A percentile compares a stretch with the other conserved stretches of the same genome.
phyloP scores from a whole-genome alignment of 2,888 invertebrate genomes.

The Trachelus troglodyta region DNA sequence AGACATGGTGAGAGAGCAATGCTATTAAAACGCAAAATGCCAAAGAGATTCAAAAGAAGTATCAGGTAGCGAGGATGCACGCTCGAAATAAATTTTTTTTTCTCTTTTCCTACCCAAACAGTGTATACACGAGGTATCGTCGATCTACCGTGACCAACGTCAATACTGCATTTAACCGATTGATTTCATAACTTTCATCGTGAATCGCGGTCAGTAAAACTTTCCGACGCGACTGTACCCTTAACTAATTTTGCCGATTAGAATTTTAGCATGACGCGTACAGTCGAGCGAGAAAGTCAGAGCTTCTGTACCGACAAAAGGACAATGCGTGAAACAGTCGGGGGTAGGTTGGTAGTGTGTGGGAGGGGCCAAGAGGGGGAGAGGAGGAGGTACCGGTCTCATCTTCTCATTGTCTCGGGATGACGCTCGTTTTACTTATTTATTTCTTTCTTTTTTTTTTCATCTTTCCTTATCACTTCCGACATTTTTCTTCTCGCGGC shows the following conservation, averaged over 20 bases:
- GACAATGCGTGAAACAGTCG: background rate
- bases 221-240: slow-evolving; percentile 53
- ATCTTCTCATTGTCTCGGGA: slow-evolving; percentile 11
- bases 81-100: background rate
- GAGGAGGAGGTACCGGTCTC: background rate
- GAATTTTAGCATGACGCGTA: slow-evolving; percentile 55
- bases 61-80: background rate
- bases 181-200: slow-evolving; percentile 57
- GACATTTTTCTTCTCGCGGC: background rate
- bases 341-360: background rate
- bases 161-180: slow-evolving; percentile 34
- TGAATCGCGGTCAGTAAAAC: slow-evolving; percentile 58
- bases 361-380: no score
- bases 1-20: background rate
- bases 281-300: slow-evolving; percentile 36
- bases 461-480: background rate
- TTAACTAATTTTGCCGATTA: slow-evolving; percentile 62
- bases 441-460: no score
- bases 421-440: slow-evolving; percentile 41
- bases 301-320: background rate
- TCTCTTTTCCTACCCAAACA: background rate
- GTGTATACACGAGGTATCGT: background rate
- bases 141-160: slow-evolving; percentile 1
- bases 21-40: slow-evolving; percentile 22
- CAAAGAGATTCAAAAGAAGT: slow-evolving; percentile 19